phyloP scores from a whole-genome alignment of 37 sponge, comb jelly and placozoan species.

The Spongia lamella region DNA sequence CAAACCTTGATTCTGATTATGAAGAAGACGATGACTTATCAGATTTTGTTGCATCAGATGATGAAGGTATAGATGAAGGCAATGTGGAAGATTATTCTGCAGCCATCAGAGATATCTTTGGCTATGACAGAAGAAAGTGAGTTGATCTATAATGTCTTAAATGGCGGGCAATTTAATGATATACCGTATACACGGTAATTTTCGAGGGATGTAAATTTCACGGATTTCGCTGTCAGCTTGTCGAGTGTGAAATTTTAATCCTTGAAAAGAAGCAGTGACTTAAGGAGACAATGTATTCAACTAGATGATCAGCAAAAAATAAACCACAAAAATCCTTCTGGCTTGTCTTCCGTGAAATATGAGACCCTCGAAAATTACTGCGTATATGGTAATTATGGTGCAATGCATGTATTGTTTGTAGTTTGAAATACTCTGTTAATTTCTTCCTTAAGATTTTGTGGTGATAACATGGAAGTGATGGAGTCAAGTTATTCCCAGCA shows the following conservation, averaged over 20 bases:
- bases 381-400: too few species aligned
- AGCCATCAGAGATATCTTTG: slow-evolving; percentile 69
- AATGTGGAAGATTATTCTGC: slow-evolving; percentile 51
- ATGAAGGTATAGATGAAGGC: slow-evolving; percentile 41
- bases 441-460: slow-evolving; percentile 23
- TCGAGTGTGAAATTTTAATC: too few species aligned
- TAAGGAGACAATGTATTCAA: too few species aligned
- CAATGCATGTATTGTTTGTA: too few species aligned
- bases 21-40: slow-evolving; percentile 57
- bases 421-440: background rate
- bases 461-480: slow-evolving; percentile 59
- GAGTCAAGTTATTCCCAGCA: slow-evolving; percentile 85
- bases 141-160: slow-evolving; percentile 3
- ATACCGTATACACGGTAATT: too few species aligned
- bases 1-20: slow-evolving; percentile 1
- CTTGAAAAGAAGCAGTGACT: too few species aligned
- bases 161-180: background rate
- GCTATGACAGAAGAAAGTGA: slow-evolving; percentile 62
- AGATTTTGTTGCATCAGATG: slow-evolving; percentile 46
- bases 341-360: background rate
- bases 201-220: too few species aligned
- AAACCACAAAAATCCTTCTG: too few species aligned
- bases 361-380: too few species aligned
- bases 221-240: too few species aligned
- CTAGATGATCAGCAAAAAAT: too few species aligned